Conservation (phyloP, 1,140 invertebrate genomes). For the Coelopa frigida region DNA sequence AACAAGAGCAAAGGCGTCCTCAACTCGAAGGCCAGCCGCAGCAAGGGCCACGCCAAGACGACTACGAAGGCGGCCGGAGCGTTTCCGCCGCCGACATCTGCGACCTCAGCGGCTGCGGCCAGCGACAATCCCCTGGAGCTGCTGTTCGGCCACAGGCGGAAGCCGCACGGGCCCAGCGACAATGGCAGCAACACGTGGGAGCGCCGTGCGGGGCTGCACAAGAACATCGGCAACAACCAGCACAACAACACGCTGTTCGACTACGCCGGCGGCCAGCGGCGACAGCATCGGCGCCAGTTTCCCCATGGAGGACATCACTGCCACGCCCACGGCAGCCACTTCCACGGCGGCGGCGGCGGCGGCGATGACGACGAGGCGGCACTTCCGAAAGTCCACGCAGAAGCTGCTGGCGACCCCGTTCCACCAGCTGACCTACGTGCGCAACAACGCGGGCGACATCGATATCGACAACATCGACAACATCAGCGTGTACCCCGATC, state of each 20-base stretch:
- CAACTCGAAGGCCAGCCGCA: too few species aligned
- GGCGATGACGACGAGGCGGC: slow-evolving; percentile 21
- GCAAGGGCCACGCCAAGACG: too few species aligned
- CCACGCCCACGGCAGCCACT: slow-evolving; percentile 18
- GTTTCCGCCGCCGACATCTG: too few species aligned
- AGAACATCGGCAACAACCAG: not conserved
- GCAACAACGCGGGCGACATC: slow-evolving; percentile 36
- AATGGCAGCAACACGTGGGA: slow-evolving; percentile 7
- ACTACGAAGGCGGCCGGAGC: too few species aligned
- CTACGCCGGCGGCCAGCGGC: slow-evolving; percentile 13
- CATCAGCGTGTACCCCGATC: slow-evolving; percentile 38
- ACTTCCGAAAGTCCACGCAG: slow-evolving; percentile 29
- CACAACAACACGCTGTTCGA: slow-evolving; percentile 1
- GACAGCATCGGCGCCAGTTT: slow-evolving; percentile 8
- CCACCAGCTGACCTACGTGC: slow-evolving; percentile 33
- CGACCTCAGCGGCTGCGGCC: too few species aligned
- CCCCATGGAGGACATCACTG: slow-evolving; percentile 11
- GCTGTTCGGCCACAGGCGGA: not conserved
- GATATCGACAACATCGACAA: slow-evolving; percentile 41
- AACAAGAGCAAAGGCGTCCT: too few species aligned
- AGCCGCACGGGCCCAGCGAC: not conserved
- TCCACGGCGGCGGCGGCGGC: slow-evolving; percentile 13
- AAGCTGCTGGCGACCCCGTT: slow-evolving; percentile 35
- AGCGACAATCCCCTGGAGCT: not conserved
- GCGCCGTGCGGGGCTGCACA: not conserved